phyloP scores from a whole-genome alignment of 2,797 vertebrate species.

The Clamator glandarius region DNA sequence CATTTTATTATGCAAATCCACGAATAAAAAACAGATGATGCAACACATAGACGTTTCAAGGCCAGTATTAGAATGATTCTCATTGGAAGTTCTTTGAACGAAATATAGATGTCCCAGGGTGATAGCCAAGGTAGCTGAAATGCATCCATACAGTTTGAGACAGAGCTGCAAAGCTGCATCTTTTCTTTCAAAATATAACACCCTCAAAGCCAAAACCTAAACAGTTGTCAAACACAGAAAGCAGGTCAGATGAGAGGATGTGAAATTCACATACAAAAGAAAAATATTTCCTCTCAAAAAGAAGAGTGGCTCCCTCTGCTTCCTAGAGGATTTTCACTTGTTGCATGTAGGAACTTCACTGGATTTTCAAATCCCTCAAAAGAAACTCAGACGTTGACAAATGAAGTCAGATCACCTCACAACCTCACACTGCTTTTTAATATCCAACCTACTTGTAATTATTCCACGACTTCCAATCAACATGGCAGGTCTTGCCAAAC shows the following conservation, averaged over 20 bases:
- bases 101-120: background rate
- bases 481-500: too few species aligned
- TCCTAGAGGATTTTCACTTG: background rate
- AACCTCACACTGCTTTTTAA: background rate
- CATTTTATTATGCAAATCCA: background rate
- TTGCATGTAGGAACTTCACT: background rate
- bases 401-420: background rate
- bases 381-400: background rate
- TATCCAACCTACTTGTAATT: background rate
- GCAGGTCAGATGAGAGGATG: background rate
- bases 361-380: background rate
- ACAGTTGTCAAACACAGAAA: background rate
- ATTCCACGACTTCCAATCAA: background rate
- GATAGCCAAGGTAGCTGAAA: background rate
- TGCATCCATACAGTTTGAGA: background rate
- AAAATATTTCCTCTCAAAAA: background rate
- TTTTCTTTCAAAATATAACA: background rate
- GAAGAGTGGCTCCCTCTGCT: background rate
- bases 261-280: background rate
- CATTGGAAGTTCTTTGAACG: background rate
- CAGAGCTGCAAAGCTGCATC: background rate
- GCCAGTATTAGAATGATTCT: background rate
- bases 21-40: slow-evolving; percentile 9
- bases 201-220: background rate
- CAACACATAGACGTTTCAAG: background rate